Conservation (phyloP, 2,113 vertebrate species). For the Uria aalge region DNA sequence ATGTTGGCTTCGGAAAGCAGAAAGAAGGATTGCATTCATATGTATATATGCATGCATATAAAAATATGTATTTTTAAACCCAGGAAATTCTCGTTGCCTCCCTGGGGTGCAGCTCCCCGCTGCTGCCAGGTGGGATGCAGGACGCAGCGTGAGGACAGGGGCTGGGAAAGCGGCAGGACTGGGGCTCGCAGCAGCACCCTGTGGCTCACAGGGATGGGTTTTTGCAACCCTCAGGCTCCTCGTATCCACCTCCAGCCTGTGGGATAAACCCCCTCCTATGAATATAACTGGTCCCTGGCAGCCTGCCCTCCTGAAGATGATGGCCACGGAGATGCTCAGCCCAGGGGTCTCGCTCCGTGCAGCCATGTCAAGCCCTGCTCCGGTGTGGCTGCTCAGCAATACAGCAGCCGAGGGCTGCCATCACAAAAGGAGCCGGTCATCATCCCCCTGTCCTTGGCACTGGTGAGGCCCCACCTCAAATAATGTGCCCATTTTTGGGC, state of each 20-base stretch:
- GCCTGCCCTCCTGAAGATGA: neutral
- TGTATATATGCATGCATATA: neutral
- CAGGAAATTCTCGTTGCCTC: neutral
- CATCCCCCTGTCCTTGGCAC: no score
- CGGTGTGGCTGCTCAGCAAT: neutral
- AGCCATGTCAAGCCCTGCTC: neutral
- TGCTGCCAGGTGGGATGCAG: neutral
- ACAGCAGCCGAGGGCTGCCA: neutral
- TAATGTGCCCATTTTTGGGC: no score
- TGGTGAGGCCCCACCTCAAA: no score
- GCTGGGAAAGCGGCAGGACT: neutral
- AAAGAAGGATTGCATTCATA: neutral
- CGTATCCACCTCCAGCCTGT: rapidly evolving
- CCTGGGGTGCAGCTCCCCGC: neutral
- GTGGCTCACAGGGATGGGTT: rapidly evolving
- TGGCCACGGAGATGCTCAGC: neutral
- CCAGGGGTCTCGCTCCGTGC: rapidly evolving
- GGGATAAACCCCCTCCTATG: neutral
- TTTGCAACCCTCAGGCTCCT: neutral
- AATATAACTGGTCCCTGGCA: rapidly evolving
- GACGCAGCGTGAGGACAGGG: neutral
- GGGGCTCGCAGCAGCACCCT: neutral
- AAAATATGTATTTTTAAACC: neutral
- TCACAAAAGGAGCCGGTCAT: rapidly evolving
- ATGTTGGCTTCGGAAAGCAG: neutral